Evolutionary conservation across 2,888 invertebrate species (phyloP).

Genomic region (Macropis europaea): DNA sequence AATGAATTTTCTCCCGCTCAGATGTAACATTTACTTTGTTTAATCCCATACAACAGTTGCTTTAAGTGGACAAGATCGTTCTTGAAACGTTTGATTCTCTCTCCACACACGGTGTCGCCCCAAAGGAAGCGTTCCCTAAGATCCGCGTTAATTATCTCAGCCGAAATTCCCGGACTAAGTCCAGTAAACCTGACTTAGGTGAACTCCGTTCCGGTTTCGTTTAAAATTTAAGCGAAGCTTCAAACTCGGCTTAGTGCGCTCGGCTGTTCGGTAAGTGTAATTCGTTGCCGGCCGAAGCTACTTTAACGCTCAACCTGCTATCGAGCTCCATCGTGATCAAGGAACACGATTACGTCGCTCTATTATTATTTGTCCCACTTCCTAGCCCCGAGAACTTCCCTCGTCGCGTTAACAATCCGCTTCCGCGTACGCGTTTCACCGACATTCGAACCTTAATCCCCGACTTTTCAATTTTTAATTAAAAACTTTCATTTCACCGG

Average conservation of each 20-base stretch:
- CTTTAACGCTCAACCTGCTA: slow-evolving; percentile 41
- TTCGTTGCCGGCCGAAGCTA: slow-evolving; percentile 41
- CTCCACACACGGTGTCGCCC: background rate
- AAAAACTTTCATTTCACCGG: slow-evolving; percentile 21
- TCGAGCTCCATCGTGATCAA: slow-evolving; percentile 27
- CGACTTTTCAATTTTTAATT: slow-evolving; percentile 36
- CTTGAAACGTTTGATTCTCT: slow-evolving; percentile 8
- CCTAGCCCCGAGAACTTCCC: no score
- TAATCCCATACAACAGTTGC: no score
- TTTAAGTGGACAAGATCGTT: background rate
- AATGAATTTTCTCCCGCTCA: no score
- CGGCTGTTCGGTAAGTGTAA: slow-evolving; percentile 39
- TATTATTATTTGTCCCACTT: slow-evolving; percentile 29
- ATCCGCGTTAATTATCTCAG: slow-evolving; percentile 55
- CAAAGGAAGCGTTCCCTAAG: slow-evolving; percentile 1
- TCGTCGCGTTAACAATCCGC: background rate
- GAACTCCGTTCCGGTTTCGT: slow-evolving; percentile 46
- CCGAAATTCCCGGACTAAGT: slow-evolving; percentile 50
- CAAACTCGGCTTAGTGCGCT: slow-evolving; percentile 51
- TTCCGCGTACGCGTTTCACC: no score
- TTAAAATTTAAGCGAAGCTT: slow-evolving; percentile 59
- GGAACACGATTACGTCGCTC: slow-evolving; percentile 23
- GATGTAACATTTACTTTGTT: no score
- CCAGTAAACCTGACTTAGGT: slow-evolving; percentile 57
- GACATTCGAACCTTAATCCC: background rate